Conservation (phyloP, 2,888 invertebrate genomes). For the Andrena hattorfiana region DNA sequence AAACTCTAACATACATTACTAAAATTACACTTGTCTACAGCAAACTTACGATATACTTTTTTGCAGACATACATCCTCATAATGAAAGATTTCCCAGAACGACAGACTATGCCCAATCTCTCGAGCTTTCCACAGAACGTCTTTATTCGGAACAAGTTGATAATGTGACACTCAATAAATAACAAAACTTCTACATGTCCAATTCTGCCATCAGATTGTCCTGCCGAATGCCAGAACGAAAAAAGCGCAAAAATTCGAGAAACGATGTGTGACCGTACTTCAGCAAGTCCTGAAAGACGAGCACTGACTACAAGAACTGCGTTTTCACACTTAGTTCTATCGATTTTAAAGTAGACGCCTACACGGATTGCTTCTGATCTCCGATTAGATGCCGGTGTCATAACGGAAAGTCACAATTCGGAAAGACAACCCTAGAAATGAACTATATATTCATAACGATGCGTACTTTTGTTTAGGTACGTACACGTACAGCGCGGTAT, state of each 20-base stretch:
- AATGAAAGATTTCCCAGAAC: slow-evolving; percentile 73
- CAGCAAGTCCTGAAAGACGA: neutral
- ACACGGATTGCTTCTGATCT: slow-evolving; percentile 26
- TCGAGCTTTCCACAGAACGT: slow-evolving; percentile 83
- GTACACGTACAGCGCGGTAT: slow-evolving; percentile 81
- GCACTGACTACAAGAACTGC: slow-evolving; percentile 5
- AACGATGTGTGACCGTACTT: slow-evolving; percentile 22
- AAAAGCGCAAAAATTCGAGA: slow-evolving; percentile 27
- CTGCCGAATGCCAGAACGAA: slow-evolving; percentile 72
- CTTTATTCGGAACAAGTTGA: slow-evolving; percentile 82
- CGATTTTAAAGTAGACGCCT: slow-evolving; percentile 19
- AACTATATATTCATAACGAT: slow-evolving; percentile 82
- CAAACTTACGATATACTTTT: neutral
- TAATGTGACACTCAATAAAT: slow-evolving; percentile 84
- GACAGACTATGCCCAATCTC: slow-evolving; percentile 79
- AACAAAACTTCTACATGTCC: slow-evolving; percentile 84
- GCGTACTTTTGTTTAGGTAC: slow-evolving; percentile 81
- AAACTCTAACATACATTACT: slow-evolving; percentile 6
- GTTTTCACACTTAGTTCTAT: slow-evolving; percentile 9
- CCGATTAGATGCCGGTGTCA: slow-evolving; percentile 3
- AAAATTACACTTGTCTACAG: neutral
- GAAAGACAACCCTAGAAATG: slow-evolving; percentile 80
- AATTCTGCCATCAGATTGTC: slow-evolving; percentile 78
- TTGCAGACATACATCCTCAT: neutral
- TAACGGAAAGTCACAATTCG: slow-evolving; percentile 61